These are phyloP conservation scores for Lordiphosa fenestrarum DNA, from an alignment of 2,888 invertebrate species.

Conservation along the genomic window DNA sequence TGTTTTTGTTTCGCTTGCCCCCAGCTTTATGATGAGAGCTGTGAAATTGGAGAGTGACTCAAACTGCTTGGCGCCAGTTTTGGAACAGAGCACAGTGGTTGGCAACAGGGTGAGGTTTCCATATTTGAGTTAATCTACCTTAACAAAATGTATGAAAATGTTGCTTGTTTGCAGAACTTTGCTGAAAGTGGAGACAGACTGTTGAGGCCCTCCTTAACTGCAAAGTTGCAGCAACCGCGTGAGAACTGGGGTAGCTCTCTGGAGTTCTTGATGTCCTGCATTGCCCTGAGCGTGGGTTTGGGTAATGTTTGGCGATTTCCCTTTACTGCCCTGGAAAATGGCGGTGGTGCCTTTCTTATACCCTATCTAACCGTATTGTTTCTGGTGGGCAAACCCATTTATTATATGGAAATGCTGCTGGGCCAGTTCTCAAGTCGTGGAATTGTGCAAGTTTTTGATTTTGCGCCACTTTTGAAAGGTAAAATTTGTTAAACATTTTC, in stretches of 20 bases:
- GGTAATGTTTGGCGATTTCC: constrained; percentile 83
- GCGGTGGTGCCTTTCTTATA: constrained; percentile 85
- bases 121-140: too few species aligned
- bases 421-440: constrained; percentile 88
- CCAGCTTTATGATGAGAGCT: constrained; percentile 31
- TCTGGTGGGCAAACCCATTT: constrained; percentile 85
- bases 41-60: constrained; percentile 26
- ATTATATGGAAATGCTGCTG: constrained; percentile 87
- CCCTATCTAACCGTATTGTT: constrained; percentile 85
- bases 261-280: constrained; percentile 84
- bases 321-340: constrained; percentile 84
- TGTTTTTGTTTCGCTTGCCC: neutral
- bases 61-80: neutral
- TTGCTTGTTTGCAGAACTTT: neutral
- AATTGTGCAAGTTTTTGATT: constrained; percentile 84
- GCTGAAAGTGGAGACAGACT: constrained; percentile 18
- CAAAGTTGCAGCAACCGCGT: constrained; percentile 82
- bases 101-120: constrained; percentile 15
- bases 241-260: constrained; percentile 83
- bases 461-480: constrained; percentile 87
- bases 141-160: too few species aligned
- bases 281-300: constrained; percentile 83
- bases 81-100: constrained; percentile 12
- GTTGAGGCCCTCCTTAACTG: constrained; percentile 81
- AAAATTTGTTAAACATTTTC: constrained; percentile 16